phyloP scores from a whole-genome alignment of 2,113 vertebrate species.

The Clarias gariepinus region DNA sequence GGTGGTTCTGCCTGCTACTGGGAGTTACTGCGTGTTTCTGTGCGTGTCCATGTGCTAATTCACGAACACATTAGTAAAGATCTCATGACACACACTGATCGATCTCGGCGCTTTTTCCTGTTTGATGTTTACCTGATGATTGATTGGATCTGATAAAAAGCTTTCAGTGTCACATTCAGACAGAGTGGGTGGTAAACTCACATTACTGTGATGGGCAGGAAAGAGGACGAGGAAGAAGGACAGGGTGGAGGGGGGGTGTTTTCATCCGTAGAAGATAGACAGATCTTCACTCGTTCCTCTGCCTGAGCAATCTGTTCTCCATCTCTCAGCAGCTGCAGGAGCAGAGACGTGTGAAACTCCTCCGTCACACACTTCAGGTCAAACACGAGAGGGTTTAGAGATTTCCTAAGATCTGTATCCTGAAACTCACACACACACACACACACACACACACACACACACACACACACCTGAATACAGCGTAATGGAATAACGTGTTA shows the following conservation, averaged over 20 bases:
- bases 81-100: not conserved
- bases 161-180: not conserved
- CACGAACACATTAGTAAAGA: conserved; percentile 2
- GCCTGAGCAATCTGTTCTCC: conserved; percentile 20
- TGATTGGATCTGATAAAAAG: conserved; percentile 14
- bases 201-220: not conserved
- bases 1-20: too few relatives aligned
- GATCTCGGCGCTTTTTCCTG: not conserved
- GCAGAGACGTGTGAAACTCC: not conserved
- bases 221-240: not conserved
- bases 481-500: not conserved
- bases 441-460: not conserved
- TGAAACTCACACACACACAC: not conserved
- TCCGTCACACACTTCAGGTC: not conserved
- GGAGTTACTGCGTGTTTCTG: too few relatives aligned
- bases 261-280: conserved; percentile 32
- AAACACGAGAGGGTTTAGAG: not conserved
- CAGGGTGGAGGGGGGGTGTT: not conserved
- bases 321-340: not conserved
- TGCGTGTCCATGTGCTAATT: not conserved
- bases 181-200: not conserved
- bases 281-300: conserved; percentile 16
- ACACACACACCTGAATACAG: not conserved
- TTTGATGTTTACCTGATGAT: not conserved
- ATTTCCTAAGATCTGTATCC: conserved; percentile 2